Evolutionary conservation across 1,140 invertebrate species (phyloP).

Genomic region (Charaxes varanes): DNA sequence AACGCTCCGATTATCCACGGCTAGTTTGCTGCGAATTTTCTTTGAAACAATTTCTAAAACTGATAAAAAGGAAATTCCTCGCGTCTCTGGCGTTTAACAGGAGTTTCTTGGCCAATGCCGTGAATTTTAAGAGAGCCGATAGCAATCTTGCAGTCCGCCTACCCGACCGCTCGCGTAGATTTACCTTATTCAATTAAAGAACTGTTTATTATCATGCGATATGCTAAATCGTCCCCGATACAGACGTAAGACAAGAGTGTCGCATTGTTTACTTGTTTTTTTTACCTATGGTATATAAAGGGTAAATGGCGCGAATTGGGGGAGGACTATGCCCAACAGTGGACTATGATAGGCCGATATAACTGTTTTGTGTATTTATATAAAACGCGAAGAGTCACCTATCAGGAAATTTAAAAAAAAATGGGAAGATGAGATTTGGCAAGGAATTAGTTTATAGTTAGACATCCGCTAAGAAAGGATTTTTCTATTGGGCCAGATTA

Average conservation of each 20-base stretch:
- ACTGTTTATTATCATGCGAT: constrained; percentile 19
- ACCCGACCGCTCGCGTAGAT: constrained; percentile 14
- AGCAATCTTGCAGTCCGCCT: constrained; percentile 16
- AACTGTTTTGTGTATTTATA: no score
- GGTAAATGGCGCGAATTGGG: no score
- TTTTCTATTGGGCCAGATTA: no score
- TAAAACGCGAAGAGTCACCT: no score
- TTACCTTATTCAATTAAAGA: constrained; percentile 16
- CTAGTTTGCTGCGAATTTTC: constrained; percentile 12
- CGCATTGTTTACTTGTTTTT: background rate
- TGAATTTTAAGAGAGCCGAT: constrained; percentile 16
- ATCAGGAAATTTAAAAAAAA: no score
- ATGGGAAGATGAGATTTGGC: no score
- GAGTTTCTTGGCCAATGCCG: constrained; percentile 15
- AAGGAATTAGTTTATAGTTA: no score
- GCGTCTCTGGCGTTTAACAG: constrained; percentile 13
- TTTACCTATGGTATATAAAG: no score
- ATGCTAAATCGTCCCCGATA: constrained; percentile 9
- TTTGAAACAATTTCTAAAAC: constrained; percentile 17
- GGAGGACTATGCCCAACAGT: no score
- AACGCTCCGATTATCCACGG: constrained; percentile 13
- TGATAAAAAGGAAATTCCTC: constrained; percentile 16
- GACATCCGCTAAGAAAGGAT: no score
- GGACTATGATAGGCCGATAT: no score
- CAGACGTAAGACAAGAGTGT: constrained; percentile 6